Evolutionary conservation across 2,113 vertebrate genomes (phyloP), one percentile per base, ranked within the genome.

Genomic region (Motacilla tschutschensis): DNA sequence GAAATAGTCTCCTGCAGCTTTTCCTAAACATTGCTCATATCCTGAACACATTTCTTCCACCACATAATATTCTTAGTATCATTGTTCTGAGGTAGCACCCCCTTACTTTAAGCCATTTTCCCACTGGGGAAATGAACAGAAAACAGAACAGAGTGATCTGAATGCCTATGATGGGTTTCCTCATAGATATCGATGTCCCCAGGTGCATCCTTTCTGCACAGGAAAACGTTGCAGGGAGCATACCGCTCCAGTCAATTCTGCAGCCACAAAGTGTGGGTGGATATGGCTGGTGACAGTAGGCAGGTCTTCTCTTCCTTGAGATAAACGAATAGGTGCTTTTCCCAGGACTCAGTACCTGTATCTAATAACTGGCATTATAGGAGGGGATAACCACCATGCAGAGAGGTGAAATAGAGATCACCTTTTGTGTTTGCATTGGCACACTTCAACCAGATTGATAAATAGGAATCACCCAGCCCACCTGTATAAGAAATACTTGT

Each of bases 181-280:
- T 50, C 6, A 4, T 19, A 10, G 16, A 33, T 47, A 18, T 14
- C 40, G 20, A 25, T 48, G 6, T 12, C 16, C 63, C 43, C 35
- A 64, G 36, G 17, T 35, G 7, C 10, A 31, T 36, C n/a, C 28
- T 57, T 60, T 54, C 47, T 64, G 29, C 33, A 18, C 0, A 0
- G 25, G 11, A 87, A 41, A 26, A 10, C 22, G 31, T 65, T 66
- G 26, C 29, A 28, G 11, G 14, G 3, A 48, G 12, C 55, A 44
- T 22, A 24, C 13, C 3, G 4, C 40, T 44, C 19, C 59, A 47
- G 22, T 13, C 12, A 3, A 3, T 41, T 33, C 59, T 57, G 41
- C 31, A 43, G 26, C 31, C 22, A 63, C 33, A 66, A 69, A 54
- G 3, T 11, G 20, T 14, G 14, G 5, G 50, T 33, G 17, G 31